A percentile compares a stretch with the other conserved stretches of the same genome.
Conservation (phyloP, 2,113 vertebrate genomes). For the Hippocampus zosterae region DNA sequence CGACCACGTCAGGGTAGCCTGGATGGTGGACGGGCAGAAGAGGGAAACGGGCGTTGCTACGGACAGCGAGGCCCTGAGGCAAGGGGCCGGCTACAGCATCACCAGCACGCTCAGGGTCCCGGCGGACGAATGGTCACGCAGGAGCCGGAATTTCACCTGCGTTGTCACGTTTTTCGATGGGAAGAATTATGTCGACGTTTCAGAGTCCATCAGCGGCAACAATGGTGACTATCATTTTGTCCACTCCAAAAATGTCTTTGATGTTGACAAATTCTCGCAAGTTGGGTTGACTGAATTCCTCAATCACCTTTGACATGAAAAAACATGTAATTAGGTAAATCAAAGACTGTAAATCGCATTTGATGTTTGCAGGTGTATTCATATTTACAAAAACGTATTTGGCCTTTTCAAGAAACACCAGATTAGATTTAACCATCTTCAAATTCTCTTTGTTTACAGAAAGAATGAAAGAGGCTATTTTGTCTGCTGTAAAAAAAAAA, state of each 20-base stretch:
- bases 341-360: no score
- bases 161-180: conserved; percentile 59
- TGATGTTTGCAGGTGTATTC: no score
- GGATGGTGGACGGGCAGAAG: conserved; percentile 47
- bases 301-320: no score
- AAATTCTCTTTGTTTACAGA: no score
- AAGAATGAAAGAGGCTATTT: no score
- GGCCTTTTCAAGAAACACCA: no score
- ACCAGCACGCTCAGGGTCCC: conserved; percentile 79
- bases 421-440: no score
- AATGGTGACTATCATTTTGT: background rate
- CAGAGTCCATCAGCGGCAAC: fast-evolving
- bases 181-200: fast-evolving
- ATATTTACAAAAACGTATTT: no score
- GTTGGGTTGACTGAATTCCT: no score
- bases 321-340: no score
- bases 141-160: conserved; percentile 66
- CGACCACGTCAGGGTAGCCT: conserved; percentile 76
- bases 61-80: conserved; percentile 34
- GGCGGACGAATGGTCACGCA: conserved; percentile 55
- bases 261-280: no score
- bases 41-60: conserved; percentile 57
- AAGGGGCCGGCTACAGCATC: conserved; percentile 52
- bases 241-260: background rate
- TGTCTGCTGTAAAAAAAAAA: no score